Percentiles rank a stretch among this genome's conserved stretches.
Evolutionary conservation across 2,113 vertebrate genomes (phyloP).

Genomic region (Larimichthys crocea): DNA sequence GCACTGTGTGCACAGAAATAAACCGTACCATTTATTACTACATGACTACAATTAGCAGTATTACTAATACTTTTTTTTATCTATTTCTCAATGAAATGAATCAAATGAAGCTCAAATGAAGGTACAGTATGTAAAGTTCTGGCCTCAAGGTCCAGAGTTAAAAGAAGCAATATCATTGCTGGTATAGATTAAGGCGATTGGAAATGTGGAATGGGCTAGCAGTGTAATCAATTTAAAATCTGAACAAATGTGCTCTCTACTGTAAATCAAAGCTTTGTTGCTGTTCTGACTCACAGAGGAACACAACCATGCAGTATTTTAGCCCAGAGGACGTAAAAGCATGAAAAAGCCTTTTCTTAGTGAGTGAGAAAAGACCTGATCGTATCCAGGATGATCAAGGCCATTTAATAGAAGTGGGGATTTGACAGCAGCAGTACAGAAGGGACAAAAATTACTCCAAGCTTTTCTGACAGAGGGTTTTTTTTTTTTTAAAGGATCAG

Average conservation of each 20-base stretch:
- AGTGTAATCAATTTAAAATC: not conserved
- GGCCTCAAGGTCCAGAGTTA: not conserved
- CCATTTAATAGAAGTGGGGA: conserved; percentile 20
- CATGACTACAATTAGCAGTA: too few species aligned
- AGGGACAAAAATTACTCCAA: not conserved
- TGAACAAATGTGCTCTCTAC: not conserved
- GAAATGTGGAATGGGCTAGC: not conserved
- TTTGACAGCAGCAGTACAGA: conserved; percentile 20
- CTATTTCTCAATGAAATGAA: not conserved
- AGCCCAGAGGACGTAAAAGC: conserved; percentile 1
- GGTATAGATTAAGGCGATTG: not conserved
- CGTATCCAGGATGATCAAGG: conserved; percentile 25
- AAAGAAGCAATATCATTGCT: not conserved
- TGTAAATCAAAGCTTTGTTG: not conserved
- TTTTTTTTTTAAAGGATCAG: conserved; percentile 2
- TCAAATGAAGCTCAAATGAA: not conserved
- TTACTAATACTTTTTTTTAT: not conserved
- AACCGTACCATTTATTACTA: not conserved
- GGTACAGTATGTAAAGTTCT: not conserved
- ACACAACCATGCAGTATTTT: not conserved
- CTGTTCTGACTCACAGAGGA: conserved; percentile 11
- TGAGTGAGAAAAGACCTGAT: conserved; percentile 17
- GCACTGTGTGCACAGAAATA: conserved; percentile 1
- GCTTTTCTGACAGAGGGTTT: conserved; percentile 24
- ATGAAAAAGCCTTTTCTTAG: conserved; percentile 33